Evolutionary conservation across 2,113 vertebrate species (phyloP).

Genomic region (Corvus moneduloides): DNA sequence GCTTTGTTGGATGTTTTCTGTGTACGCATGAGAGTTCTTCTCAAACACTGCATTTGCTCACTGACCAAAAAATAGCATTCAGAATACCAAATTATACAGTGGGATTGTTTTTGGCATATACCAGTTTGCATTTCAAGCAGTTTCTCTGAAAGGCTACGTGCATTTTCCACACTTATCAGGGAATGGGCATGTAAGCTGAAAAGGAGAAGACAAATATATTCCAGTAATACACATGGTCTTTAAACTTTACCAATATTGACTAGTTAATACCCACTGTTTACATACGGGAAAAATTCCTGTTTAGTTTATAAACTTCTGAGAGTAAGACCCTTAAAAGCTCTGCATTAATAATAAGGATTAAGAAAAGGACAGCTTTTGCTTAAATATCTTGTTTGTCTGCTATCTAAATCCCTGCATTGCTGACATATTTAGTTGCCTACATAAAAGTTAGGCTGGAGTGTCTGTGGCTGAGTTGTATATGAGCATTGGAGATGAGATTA

Average conservation of each 20-base stretch:
- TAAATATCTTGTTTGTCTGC: neutral
- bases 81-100: conserved; percentile 54
- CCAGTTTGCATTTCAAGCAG: conserved; percentile 58
- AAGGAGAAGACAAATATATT: conserved; percentile 17
- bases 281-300: neutral
- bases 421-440: neutral
- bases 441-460: neutral
- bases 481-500: neutral
- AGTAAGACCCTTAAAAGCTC: neutral
- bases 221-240: neutral
- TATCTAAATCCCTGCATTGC: neutral
- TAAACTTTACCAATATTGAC: conserved; percentile 40
- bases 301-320: neutral
- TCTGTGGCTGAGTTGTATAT: neutral
- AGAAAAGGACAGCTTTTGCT: neutral
- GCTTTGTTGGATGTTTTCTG: conserved; percentile 55
- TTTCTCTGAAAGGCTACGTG: conserved; percentile 44
- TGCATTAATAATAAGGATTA: conserved; percentile 18
- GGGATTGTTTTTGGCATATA: conserved; percentile 33
- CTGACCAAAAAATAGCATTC: conserved; percentile 67
- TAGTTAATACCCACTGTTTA: conserved; percentile 44
- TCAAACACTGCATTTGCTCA: conserved; percentile 68
- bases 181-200: neutral
- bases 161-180: neutral
- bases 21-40: conserved; percentile 42